phyloP scores from a whole-genome alignment of 2,113 vertebrate species.

The Paraplagusia blochii region DNA sequence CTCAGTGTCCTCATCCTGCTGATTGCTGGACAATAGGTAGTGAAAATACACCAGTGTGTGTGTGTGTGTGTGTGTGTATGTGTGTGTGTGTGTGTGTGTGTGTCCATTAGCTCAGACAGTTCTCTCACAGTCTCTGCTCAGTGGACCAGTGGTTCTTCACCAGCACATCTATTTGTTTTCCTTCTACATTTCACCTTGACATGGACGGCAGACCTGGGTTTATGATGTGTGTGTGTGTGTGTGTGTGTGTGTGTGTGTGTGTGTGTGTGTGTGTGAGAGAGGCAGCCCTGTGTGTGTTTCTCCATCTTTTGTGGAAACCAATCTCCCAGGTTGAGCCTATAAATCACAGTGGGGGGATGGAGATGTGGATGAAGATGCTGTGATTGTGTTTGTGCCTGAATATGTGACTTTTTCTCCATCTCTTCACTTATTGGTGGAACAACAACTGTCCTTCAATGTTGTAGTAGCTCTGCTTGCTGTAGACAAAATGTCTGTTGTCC shows the following conservation, averaged over 20 bases:
- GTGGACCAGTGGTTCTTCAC: conserved; percentile 52
- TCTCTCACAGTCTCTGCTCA: conserved; percentile 49
- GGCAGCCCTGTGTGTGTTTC: conserved; percentile 47
- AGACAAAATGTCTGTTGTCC: conserved; percentile 5
- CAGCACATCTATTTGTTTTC: conserved; percentile 74
- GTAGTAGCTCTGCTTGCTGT: conserved; percentile 32
- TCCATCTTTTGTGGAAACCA: conserved; percentile 62
- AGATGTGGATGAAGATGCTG: conserved; percentile 35
- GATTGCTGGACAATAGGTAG: no score
- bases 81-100: background rate
- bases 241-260: conserved; percentile 10
- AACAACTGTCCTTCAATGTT: conserved; percentile 6
- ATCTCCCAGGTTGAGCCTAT: conserved; percentile 69
- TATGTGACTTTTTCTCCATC: conserved; percentile 35
- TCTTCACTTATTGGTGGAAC: conserved; percentile 19
- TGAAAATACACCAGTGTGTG: background rate
- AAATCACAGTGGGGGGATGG: conserved; percentile 65
- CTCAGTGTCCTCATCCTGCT: background rate
- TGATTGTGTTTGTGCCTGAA: background rate
- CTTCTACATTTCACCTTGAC: conserved; percentile 72
- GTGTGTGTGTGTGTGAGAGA: conserved; percentile 40
- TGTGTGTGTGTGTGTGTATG: conserved; percentile 3
- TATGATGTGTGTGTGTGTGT: conserved; percentile 45
- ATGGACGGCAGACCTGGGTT: conserved; percentile 44
- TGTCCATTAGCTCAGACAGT: conserved; percentile 14